These are phyloP conservation scores for Acrocephalus kingi DNA, from an alignment of 2,113 vertebrate species.

Conservation along the genomic window DNA sequence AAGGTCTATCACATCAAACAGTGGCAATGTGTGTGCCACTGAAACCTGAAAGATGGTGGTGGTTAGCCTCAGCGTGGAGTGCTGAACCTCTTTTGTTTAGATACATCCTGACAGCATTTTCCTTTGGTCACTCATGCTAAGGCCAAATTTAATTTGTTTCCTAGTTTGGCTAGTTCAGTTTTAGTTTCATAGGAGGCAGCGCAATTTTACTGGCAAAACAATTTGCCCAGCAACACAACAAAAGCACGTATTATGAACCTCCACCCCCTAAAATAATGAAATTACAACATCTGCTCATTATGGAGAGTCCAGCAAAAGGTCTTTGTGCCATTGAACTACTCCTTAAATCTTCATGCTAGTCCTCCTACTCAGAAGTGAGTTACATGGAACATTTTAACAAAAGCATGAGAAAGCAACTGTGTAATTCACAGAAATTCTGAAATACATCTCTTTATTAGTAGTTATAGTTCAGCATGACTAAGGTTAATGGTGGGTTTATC, in stretches of 20 bases:
- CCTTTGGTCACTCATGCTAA: background rate
- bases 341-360: background rate
- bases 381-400: background rate
- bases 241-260: background rate
- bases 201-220: background rate
- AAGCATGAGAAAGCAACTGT: background rate
- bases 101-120: background rate
- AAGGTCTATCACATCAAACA: background rate
- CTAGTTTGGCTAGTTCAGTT: background rate
- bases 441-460: background rate
- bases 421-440: background rate
- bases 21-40: background rate
- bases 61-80: background rate
- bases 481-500: background rate
- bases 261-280: rapidly evolving
- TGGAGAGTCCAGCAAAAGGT: background rate
- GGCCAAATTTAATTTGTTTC: background rate
- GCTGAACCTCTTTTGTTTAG: background rate
- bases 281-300: background rate
- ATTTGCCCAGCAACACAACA: background rate
- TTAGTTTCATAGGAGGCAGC: background rate
- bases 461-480: background rate
- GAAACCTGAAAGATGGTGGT: background rate
- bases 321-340: background rate
- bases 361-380: background rate